Percentiles rank a stretch among this genome's conserved stretches.
Conservation (phyloP, 37 sponge, comb jelly and placozoan genomes). For the Dysidea cf. avara region DNA sequence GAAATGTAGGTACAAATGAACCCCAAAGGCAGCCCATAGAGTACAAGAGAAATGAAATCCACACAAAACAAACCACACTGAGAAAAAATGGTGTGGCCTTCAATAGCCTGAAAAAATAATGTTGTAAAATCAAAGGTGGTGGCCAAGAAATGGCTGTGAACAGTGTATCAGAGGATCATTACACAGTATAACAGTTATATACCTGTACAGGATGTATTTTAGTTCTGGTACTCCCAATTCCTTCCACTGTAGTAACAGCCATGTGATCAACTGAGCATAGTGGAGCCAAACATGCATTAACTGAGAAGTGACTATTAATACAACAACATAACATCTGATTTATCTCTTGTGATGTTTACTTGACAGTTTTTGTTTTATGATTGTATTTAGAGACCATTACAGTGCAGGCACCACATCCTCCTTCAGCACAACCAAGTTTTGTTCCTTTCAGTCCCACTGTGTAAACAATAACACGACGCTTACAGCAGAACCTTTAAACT, state of each 20-base stretch:
- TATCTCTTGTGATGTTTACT: not conserved
- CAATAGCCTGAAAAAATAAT: too few species aligned
- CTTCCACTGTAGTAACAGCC: constrained; percentile 90
- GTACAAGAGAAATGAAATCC: too few species aligned
- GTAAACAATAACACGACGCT: too few species aligned
- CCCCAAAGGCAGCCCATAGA: too few species aligned
- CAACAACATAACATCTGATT: too few species aligned
- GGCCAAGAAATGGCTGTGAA: too few species aligned
- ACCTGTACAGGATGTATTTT: constrained; percentile 83
- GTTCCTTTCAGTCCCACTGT: constrained; percentile 77
- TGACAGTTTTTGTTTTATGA: constrained; percentile 11
- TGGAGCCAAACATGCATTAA: constrained; percentile 83
- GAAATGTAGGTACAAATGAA: too few species aligned
- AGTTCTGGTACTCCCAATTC: constrained; percentile 70
- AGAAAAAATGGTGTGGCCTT: too few species aligned
- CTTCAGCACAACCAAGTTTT: constrained; percentile 89
- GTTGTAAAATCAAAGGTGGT: too few species aligned
- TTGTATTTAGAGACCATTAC: constrained; percentile 83
- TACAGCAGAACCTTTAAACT: too few species aligned
- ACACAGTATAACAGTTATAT: not conserved
- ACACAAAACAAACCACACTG: too few species aligned
- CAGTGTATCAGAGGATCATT: too few species aligned
- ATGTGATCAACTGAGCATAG: constrained; percentile 76
- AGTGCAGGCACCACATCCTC: constrained; percentile 94
- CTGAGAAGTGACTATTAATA: constrained; percentile 47